Percentiles rank a stretch among this genome's conserved stretches.
Conservation (phyloP, 2,888 invertebrate species). For the Pollenia amentaria region DNA sequence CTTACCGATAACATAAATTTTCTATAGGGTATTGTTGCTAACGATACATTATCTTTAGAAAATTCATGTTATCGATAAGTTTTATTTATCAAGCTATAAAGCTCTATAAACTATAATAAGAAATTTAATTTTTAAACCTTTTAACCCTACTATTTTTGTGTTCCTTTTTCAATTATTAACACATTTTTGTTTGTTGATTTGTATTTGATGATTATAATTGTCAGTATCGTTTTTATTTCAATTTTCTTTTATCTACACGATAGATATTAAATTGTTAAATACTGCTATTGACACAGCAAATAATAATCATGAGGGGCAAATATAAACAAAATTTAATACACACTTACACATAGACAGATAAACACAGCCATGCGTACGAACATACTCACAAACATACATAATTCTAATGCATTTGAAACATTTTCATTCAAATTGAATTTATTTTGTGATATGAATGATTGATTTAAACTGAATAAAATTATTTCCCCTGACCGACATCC, state of each 20-base stretch:
- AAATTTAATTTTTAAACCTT: no score
- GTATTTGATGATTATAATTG: neutral
- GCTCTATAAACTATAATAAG: no score
- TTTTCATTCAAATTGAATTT: slow-evolving; percentile 47
- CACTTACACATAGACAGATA: neutral
- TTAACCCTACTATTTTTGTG: no score
- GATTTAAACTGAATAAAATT: neutral
- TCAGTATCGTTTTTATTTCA: slow-evolving; percentile 1
- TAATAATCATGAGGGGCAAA: slow-evolving; percentile 57
- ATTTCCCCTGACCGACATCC: neutral
- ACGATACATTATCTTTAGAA: no score
- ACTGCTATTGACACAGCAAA: slow-evolving; percentile 51
- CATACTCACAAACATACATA: neutral
- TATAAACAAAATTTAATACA: slow-evolving; percentile 49
- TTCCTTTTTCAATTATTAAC: slow-evolving; percentile 2
- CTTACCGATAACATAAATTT: no score
- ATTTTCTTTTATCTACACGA: neutral
- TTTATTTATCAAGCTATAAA: no score
- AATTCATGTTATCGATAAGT: no score
- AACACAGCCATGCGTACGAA: neutral
- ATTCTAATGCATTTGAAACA: slow-evolving; percentile 36
- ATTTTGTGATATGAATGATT: slow-evolving; percentile 9
- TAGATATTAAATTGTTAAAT: slow-evolving; percentile 40
- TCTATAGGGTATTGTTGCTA: no score
- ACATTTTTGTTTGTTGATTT: neutral